These are phyloP conservation scores for Epizoanthus ramosus DNA, from an alignment of 92 coral and sea anemone genomes.

Conservation along the genomic window DNA sequence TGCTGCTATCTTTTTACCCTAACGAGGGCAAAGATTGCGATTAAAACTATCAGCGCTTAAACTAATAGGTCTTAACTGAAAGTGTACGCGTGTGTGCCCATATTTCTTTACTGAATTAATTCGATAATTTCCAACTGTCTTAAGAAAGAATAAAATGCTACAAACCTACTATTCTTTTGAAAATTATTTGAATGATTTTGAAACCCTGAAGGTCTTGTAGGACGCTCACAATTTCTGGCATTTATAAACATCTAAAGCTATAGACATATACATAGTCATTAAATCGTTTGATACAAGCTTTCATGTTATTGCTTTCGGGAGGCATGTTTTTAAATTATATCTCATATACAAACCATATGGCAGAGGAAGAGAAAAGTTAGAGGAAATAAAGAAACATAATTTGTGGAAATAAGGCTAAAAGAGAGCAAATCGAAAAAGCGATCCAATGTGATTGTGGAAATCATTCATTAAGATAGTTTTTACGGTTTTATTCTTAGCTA, in stretches of 20 bases:
- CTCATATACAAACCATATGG: conserved; percentile 40
- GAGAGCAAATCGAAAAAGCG: conserved; percentile 53
- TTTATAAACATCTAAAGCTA: conserved; percentile 3
- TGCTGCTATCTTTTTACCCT: background rate
- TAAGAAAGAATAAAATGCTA: background rate
- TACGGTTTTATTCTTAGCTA: background rate
- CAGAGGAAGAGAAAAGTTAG: conserved; percentile 32
- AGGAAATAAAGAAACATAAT: conserved; percentile 51
- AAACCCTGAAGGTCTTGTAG: background rate
- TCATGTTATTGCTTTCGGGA: conserved; percentile 25
- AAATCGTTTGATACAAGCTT: conserved; percentile 27
- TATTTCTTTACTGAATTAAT: conserved; percentile 5
- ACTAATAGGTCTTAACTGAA: conserved; percentile 5
- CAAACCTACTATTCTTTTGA: background rate
- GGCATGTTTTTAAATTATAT: conserved; percentile 11
- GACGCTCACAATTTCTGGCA: background rate
- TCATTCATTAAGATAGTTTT: conserved; percentile 52
- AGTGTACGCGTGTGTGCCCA: background rate
- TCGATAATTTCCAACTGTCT: conserved; percentile 1
- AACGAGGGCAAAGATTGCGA: background rate
- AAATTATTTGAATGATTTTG: conserved; percentile 21
- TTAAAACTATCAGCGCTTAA: conserved; percentile 3
- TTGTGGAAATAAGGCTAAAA: conserved; percentile 52
- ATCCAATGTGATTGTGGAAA: conserved; percentile 67
- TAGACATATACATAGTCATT: conserved; percentile 14